Evolutionary conservation across 2,113 vertebrate genomes (phyloP), one percentile per base, ranked within the genome.

Genomic region (Lagopus muta): DNA sequence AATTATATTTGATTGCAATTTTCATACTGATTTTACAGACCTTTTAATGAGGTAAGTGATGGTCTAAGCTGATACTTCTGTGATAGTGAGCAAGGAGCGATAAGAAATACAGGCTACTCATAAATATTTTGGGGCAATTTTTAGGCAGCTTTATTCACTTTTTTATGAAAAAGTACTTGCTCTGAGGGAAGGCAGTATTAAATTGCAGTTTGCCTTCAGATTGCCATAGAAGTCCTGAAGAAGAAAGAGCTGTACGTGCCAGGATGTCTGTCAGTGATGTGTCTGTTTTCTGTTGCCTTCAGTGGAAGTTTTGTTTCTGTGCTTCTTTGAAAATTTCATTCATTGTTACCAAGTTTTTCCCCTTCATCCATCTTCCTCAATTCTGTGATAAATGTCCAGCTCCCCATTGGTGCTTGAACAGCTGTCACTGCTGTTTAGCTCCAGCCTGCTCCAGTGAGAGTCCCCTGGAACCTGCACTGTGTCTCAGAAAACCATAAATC

Each of bases 1-100:
- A 82, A 88, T 91, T 88, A 38, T 38, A 60, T 21, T 83, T 77
- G n/a, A 85, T 67, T 77, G 54, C 69, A 77, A 50, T 76, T 89
- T 62, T 82, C 4, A 43, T 18, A 69, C 27, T 50, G 13, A 11
- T 79, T 94, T 95, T 91, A 66, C 20, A 71, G 50, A 85, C 36
- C 24, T 78, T 90, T 85, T 67, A 73, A 58, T 80, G 25, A 52
- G 73, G 25, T 34, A 65, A n/a, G 8, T 61, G 19, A 20, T 32
- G 14, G 11, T 54, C 48, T 86, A 45, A 86, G 43, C 25, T 73
- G 16, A 60, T 90, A 17, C 19, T 82, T 73, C 45, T 66, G 22
- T 18, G 15, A 60, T 24, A 87, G n/a, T 43, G 57, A 88, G 15
- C 57, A 87, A 20, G 54, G 27, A 83, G 21, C 42, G 72, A 11